phyloP scores from a whole-genome alignment of 2,113 vertebrate species.

The Mesembrinibis cayennensis region DNA sequence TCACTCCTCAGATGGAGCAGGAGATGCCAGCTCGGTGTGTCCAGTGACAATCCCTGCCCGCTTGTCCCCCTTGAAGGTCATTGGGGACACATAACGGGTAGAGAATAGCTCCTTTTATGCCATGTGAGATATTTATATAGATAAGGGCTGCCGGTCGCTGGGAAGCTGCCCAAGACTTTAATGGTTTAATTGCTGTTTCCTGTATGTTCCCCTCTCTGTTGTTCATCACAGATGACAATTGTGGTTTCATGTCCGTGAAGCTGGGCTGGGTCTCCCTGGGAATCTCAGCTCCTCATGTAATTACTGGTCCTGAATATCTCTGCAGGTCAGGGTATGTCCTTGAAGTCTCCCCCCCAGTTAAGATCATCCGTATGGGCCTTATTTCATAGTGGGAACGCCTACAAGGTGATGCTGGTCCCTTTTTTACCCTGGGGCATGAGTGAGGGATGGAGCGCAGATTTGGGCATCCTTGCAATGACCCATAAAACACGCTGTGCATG shows the following conservation, averaged over 20 bases:
- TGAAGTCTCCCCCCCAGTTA: not conserved
- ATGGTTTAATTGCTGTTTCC: slow-evolving; percentile 58
- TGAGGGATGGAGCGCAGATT: not conserved
- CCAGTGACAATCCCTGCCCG: not conserved
- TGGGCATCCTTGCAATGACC: not conserved
- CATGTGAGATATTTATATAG: slow-evolving; percentile 14
- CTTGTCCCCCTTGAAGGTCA: not conserved
- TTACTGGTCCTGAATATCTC: not conserved
- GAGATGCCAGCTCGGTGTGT: not conserved
- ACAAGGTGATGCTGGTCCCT: not conserved
- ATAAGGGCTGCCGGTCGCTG: slow-evolving; percentile 8
- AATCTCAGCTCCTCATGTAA: not conserved
- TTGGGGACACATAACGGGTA: not conserved
- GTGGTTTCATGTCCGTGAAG: not conserved
- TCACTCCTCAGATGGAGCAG: not conserved
- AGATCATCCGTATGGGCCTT: not conserved
- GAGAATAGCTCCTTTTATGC: not conserved
- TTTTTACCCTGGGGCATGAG: not conserved
- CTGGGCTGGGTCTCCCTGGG: not conserved
- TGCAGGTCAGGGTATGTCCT: not conserved
- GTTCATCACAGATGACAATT: slow-evolving; percentile 59
- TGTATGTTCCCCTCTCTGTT: slow-evolving; percentile 31
- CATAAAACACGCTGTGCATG: fast-evolving
- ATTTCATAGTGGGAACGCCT: not conserved
- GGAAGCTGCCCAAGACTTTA: slow-evolving; percentile 51